Evolutionary conservation across 1,140 invertebrate genomes (phyloP), one percentile per base, ranked within the genome.

Genomic region (Euglossa dilemma): DNA sequence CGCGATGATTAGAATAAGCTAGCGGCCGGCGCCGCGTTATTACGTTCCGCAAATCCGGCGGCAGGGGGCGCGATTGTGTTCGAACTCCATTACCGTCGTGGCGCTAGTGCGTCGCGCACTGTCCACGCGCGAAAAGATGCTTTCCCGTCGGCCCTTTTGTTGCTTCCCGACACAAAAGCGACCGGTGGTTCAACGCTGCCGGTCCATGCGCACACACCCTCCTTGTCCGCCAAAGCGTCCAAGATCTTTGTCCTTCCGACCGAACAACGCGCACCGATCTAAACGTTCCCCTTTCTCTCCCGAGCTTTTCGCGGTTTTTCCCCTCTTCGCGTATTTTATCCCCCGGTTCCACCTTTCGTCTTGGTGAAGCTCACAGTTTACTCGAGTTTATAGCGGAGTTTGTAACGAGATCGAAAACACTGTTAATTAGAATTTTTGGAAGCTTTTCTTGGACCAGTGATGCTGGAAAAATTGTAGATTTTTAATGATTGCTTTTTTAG

Each of bases 1-100:
- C 25, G 74, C 84, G 81, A 87, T 78, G 85, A 89, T 89, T 89
- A 87, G 85, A 89, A 89, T 89, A 89, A 89, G 81, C 87, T 64
- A 20, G 71, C 11, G 50, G 63, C 73, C 72, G 71, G 57, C 47
- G 78, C 54, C 66, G 79, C 84, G 76, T 89, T 89, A 89, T 89
- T 89, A 73, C 85, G 72, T 77, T 66, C 23, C 80, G 66, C 71
- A 75, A 87, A 84, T 87, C 74, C 59, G 57, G 59, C n/a, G 36
- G 36, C 36, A 36, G 28, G 5, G 14, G 43, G n/a, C n/a, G 45
- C 63, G 52, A 82, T 57, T 64, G 47, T 64, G 64, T 57, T 18
- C 47, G 50, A 52, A 47, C 57, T 69, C 47, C 36, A 45, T 36
- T 75, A 66, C 18, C 12, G 20, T 0, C 6, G 18, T 16, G 18